These are phyloP conservation scores for Chaetodon trifasciatus DNA, from an alignment of 2,797 vertebrate genomes.

Conservation along the genomic window DNA sequence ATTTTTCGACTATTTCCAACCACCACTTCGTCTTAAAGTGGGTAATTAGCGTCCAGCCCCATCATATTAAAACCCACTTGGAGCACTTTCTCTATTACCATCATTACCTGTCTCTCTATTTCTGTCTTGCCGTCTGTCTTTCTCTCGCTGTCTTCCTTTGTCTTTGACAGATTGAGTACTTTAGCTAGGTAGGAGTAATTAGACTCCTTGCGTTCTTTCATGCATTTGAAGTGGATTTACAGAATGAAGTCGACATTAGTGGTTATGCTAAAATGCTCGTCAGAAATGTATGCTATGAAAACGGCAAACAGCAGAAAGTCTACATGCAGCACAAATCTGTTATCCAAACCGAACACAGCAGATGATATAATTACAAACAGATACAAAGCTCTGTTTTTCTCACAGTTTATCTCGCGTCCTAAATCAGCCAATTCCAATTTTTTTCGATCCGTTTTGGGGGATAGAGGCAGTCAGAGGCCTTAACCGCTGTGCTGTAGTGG, in stretches of 20 bases:
- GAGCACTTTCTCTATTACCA: conserved; percentile 19
- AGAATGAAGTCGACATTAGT: conserved; percentile 5
- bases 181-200: conserved; percentile 20
- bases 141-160: not conserved
- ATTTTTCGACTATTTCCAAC: conserved; percentile 2
- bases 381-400: conserved; percentile 15
- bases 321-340: not conserved
- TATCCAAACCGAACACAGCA: conserved; percentile 1
- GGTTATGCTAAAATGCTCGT: not conserved
- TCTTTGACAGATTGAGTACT: conserved; percentile 24
- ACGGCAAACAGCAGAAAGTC: not conserved
- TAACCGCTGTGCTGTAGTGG: conserved; percentile 16
- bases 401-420: conserved; percentile 13
- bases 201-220: not conserved
- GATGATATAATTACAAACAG: not conserved
- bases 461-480: conserved; percentile 14
- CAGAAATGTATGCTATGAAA: not conserved
- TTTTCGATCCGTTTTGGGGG: conserved; percentile 21
- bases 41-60: conserved; percentile 42
- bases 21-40: conserved; percentile 27
- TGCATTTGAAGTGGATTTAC: conserved; percentile 25
- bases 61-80: conserved; percentile 45
- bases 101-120: not conserved
- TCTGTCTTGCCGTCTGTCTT: not conserved
- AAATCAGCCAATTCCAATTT: conserved; percentile 36